phyloP scores from a whole-genome alignment of 2,888 invertebrate genomes.

The Sminthurinus aureus region DNA sequence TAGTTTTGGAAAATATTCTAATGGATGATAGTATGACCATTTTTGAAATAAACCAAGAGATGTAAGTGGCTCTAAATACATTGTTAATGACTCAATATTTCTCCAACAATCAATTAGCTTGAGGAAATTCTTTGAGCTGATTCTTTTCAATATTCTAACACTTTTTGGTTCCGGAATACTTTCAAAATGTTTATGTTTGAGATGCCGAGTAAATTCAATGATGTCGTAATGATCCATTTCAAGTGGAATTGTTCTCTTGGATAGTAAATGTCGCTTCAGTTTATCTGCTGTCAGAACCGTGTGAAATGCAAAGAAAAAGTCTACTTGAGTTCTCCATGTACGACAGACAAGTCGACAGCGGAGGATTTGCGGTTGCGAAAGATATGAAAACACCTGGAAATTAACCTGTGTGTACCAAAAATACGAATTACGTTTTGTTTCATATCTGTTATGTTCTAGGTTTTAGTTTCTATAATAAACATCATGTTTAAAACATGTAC shows the following conservation, averaged over 20 bases:
- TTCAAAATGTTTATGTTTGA: conserved; percentile 22
- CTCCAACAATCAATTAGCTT: conserved; percentile 31
- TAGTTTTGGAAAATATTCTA: conserved; percentile 38
- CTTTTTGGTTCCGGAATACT: conserved; percentile 35
- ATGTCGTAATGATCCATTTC: conserved; percentile 29
- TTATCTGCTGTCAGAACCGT: conserved; percentile 9
- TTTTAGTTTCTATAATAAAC: no score
- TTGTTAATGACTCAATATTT: conserved; percentile 27
- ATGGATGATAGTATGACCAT: conserved; percentile 28
- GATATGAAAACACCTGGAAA: conserved; percentile 22
- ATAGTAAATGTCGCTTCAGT: neutral
- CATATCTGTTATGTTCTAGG: neutral
- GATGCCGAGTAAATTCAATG: conserved; percentile 1
- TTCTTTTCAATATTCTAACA: conserved; percentile 26
- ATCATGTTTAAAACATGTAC: no score
- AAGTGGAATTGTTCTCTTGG: conserved; percentile 5
- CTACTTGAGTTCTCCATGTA: conserved; percentile 33
- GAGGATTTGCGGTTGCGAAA: conserved; percentile 28
- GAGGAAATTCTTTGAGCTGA: conserved; percentile 36
- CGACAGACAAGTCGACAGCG: conserved; percentile 25
- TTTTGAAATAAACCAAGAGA: conserved; percentile 26
- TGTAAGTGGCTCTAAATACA: conserved; percentile 26
- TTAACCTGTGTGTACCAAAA: conserved; percentile 14
- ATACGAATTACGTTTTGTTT: no score
- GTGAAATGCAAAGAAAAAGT: conserved; percentile 32